Percentiles rank a stretch among this genome's conserved stretches.
These are phyloP conservation scores for Pammene aurita DNA, from an alignment of 2,888 invertebrate genomes.

Conservation along the genomic window DNA sequence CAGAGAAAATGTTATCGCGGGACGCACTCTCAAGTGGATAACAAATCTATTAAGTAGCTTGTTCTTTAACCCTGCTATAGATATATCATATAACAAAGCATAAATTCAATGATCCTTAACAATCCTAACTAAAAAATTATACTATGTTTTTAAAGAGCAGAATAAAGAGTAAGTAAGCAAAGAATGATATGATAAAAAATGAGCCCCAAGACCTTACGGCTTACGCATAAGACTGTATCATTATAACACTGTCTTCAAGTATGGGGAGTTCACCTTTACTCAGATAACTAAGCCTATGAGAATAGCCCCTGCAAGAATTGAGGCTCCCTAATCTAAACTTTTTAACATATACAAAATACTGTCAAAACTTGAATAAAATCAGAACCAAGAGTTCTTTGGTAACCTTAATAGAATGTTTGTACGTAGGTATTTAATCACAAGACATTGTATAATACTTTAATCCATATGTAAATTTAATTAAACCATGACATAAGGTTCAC, in stretches of 20 bases:
- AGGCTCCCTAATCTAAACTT: slow-evolving; percentile 1
- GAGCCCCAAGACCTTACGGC: background rate
- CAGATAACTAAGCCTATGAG: background rate
- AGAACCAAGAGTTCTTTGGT: slow-evolving; percentile 24
- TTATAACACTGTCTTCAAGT: no score
- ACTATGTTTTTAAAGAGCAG: background rate
- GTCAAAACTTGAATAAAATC: slow-evolving; percentile 26
- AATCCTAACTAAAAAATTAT: slow-evolving; percentile 10
- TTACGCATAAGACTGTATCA: no score
- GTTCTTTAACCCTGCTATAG: slow-evolving; percentile 8
- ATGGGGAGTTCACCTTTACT: background rate
- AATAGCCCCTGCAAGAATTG: background rate
- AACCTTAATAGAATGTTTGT: slow-evolving; percentile 23
- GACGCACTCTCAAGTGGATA: slow-evolving; percentile 4
- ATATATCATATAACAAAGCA: background rate
- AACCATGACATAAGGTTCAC: slow-evolving; percentile 24
- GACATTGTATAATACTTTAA: slow-evolving; percentile 28
- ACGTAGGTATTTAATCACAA: slow-evolving; percentile 36
- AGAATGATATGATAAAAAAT: slow-evolving; percentile 18
- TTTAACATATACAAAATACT: slow-evolving; percentile 21
- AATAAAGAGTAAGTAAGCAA: background rate
- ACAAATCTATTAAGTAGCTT: slow-evolving; percentile 8
- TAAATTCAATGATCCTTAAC: slow-evolving; percentile 9
- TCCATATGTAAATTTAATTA: slow-evolving; percentile 31
- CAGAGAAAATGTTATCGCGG: no score